phyloP scores from a whole-genome alignment of 2,113 vertebrate species.

The Bagarius yarrelli region DNA sequence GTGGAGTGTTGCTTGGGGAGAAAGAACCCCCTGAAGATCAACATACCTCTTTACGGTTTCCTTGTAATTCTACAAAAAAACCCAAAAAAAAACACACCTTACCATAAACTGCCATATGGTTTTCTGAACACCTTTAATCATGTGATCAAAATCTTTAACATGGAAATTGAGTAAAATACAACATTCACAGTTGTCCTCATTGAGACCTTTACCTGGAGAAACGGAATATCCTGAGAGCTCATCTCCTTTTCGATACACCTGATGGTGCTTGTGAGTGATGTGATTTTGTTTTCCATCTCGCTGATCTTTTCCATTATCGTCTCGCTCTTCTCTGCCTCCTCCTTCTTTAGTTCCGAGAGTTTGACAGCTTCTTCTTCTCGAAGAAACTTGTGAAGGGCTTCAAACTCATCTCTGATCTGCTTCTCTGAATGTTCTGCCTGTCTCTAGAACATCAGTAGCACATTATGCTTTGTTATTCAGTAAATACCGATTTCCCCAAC shows the following conservation, averaged over 20 bases:
- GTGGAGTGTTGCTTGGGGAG: neutral
- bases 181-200: neutral
- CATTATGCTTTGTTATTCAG: neutral
- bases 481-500: neutral
- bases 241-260: slow-evolving; percentile 69
- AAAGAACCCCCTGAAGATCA: neutral
- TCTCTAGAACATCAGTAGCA: slow-evolving; percentile 54
- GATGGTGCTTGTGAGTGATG: slow-evolving; percentile 67
- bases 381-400: slow-evolving; percentile 68
- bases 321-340: slow-evolving; percentile 64
- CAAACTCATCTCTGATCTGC: slow-evolving; percentile 72
- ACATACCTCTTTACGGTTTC: slow-evolving; percentile 71
- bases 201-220: slow-evolving; percentile 67
- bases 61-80: slow-evolving; percentile 69
- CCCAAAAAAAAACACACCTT: slow-evolving; percentile 20
- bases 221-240: slow-evolving; percentile 62
- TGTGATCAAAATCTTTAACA: neutral
- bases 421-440: slow-evolving; percentile 69
- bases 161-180: neutral
- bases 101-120: neutral
- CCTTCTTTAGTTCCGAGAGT: slow-evolving; percentile 63
- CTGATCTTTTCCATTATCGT: slow-evolving; percentile 63
- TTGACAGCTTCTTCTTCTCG: slow-evolving; percentile 68
- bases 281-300: slow-evolving; percentile 62
- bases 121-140: neutral